phyloP scores from a whole-genome alignment of 2,113 vertebrate species.

The Sapayoa aenigma region DNA sequence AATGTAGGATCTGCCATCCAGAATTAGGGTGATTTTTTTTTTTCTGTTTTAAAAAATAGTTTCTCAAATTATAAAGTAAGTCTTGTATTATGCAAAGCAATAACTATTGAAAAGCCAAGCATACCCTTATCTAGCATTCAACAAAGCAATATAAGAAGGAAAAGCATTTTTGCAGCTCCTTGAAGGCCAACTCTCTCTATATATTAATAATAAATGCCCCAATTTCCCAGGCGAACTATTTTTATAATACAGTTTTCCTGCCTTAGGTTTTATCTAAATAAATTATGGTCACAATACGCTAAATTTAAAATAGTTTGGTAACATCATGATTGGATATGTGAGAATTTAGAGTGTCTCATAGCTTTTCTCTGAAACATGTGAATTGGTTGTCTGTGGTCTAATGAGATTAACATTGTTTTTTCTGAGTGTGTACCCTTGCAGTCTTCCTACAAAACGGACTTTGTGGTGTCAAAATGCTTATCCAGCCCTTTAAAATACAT shows the following conservation, averaged over 20 bases:
- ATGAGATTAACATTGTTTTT: not conserved
- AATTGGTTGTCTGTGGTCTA: not conserved
- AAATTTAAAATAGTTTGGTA: not conserved
- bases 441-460: accelerated
- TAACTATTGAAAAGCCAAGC: not conserved
- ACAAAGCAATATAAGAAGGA: not conserved
- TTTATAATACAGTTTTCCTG: not conserved
- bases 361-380: not conserved
- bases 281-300: not conserved
- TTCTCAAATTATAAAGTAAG: not conserved
- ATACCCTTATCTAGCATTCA: not conserved
- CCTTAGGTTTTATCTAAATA: not conserved
- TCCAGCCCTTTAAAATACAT: not conserved
- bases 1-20: not conserved
- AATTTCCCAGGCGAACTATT: not conserved
- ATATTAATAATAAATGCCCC: not conserved
- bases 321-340: not conserved
- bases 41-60: not conserved
- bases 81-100: not conserved
- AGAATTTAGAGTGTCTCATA: not conserved
- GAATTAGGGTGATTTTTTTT: not conserved
- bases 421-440: not conserved
- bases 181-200: not conserved
- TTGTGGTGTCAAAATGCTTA: not conserved
- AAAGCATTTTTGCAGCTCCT: not conserved